Evolutionary conservation across 2,888 invertebrate species (phyloP).

Genomic region (Callosobruchus maculatus): DNA sequence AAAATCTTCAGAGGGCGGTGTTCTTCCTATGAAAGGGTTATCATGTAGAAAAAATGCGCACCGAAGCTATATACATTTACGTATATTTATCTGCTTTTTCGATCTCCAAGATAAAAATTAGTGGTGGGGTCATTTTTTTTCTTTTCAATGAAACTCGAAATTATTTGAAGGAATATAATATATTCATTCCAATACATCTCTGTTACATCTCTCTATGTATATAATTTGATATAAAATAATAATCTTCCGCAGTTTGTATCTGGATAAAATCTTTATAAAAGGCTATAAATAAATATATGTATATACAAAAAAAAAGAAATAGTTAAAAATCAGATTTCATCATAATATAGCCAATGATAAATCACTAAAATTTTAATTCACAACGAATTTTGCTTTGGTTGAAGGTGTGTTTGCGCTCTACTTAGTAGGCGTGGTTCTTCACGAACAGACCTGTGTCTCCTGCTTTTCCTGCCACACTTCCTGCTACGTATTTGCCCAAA

Average conservation of each 20-base stretch:
- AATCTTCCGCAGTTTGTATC: not conserved
- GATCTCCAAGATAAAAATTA: too few species aligned
- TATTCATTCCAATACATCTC: not conserved
- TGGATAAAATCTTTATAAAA: not conserved
- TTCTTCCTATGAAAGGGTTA: too few species aligned
- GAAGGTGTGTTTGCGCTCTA: not conserved
- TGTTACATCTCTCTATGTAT: not conserved
- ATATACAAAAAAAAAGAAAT: not conserved
- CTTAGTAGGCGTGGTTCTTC: constrained; percentile 93
- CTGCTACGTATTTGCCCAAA: constrained; percentile 85
- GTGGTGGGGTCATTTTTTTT: too few species aligned
- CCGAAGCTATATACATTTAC: too few species aligned
- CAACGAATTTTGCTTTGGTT: not conserved
- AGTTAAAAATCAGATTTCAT: not conserved
- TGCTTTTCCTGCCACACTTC: constrained; percentile 82
- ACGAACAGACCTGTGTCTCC: constrained; percentile 87
- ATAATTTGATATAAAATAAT: not conserved
- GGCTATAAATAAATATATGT: not conserved
- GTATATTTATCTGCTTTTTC: too few species aligned
- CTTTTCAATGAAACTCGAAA: too few species aligned
- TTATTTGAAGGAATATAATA: not conserved
- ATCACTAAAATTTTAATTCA: not conserved
- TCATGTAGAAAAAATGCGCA: too few species aligned
- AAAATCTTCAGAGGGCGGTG: too few species aligned
- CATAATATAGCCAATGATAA: too few species aligned